Evolutionary conservation across 2,113 vertebrate genomes (phyloP), one percentile per base, ranked within the genome.

Genomic region (Pseudonaja textilis): DNA sequence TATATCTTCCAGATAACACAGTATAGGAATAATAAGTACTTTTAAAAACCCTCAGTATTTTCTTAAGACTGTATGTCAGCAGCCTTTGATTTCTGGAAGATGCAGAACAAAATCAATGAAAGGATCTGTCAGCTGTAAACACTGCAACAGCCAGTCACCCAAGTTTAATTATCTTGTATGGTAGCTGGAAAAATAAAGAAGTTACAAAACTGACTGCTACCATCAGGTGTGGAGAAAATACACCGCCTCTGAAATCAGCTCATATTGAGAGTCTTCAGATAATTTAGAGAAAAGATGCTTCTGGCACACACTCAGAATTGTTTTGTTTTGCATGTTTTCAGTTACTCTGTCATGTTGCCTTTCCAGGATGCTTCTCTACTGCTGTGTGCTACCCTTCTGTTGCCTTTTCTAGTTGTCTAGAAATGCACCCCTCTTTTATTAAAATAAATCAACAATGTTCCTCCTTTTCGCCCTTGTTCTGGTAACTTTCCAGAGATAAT

Each of bases 121-220:
- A 93, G 69, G 69, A 56, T 86, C 87, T 90, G 69, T 85, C 85
- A 92, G 11, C 50, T 52, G 45, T 5, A 26, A 59, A 90, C 92
- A 93, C 89, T 29, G 45, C 91, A 29, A 85, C 42, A 88, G 56
- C 2, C 45, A 85, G 87, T 64, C 81, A 93, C 4, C 89, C 45
- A 81, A 93, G 90, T 93, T 89, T 23, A 1, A 90, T 59, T 91
- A 94, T 91, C 90, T 86, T 89, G 90, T 93, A 94, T 91, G 59
- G 85, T 61, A 86, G 55, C 89, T 0, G 45, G 50, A 59, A 96
- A 93, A 94, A 29, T 18, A 45, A 2, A 94, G 88, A 59, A 91
- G 85, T 55, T 57, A 50, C 29, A 90, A 69, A 85, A 88, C n/a
- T 88, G 90, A 87, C 87, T 87, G 57, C 74, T 87, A 90, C 22